A percentile compares a stretch with the other conserved stretches of the same genome.
phyloP scores from a whole-genome alignment of 2,797 vertebrate species.

The Loriculus beryllinus region DNA sequence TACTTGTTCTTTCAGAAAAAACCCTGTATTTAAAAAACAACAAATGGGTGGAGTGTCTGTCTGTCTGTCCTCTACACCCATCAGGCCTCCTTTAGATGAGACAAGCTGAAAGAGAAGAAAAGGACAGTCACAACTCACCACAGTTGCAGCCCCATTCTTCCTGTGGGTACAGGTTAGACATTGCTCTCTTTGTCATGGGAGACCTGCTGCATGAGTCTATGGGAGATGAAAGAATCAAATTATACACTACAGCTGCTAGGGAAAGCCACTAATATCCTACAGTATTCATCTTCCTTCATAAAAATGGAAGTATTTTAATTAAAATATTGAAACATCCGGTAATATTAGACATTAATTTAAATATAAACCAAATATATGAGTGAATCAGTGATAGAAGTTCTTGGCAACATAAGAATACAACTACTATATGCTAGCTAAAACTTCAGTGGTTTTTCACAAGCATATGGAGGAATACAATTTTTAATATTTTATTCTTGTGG shows the following conservation, averaged over 20 bases:
- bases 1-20: not conserved
- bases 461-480: not conserved
- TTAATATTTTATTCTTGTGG: not conserved
- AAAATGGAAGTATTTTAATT: not conserved
- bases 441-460: not conserved
- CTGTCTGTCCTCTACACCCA: not conserved
- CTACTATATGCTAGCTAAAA: not conserved
- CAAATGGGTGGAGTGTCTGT: not conserved
- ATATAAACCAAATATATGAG: not conserved
- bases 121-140: not conserved
- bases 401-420: not conserved
- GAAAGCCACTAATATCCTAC: not conserved
- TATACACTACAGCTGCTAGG: not conserved
- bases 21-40: not conserved
- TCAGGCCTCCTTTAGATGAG: not conserved
- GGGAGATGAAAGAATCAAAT: not conserved
- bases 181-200: not conserved
- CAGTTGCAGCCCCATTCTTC: not conserved
- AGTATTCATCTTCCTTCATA: not conserved
- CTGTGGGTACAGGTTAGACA: not conserved
- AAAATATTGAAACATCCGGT: not conserved
- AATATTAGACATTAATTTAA: not conserved
- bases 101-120: not conserved
- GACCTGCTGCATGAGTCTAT: not conserved
- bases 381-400: not conserved